Base-by-base conservation (phyloP, 2,797 vertebrate genomes). In the Anisognathus igniventris region DNA sequence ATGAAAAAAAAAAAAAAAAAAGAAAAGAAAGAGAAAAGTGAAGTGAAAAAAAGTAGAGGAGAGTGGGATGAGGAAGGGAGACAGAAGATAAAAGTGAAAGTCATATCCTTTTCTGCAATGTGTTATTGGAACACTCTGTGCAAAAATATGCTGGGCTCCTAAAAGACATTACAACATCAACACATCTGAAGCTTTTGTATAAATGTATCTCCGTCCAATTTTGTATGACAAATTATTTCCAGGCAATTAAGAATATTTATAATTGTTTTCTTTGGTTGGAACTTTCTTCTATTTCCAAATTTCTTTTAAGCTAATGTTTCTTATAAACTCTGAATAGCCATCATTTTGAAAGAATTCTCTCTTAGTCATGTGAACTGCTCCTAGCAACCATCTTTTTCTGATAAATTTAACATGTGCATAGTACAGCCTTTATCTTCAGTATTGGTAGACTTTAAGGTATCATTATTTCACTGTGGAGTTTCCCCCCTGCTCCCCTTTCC, bases 241-340 rank as follows among this genome's bases (percentile, higher is more conserved):
- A 97, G 91, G 89, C 93, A 97, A 97, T 98, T 98, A 97, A 88
- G 90, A 96, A 96, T 96, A 96, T 95, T 97, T 96, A 93, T 95
- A 96, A 97, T 96, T 97, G 93, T 96, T 97, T 97, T 97, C 79
- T 95, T 95, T 97, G 80, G 86, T 95, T 93, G 74, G 53, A 95
- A 93, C 89, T 96, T 96, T 89, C 90, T 97, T 96, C 90, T 92
- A 88, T 89, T 97, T 96, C 92, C 87, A 96, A 86, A 90, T 96
- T 96, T 97, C 87, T 86, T 73, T 94, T 92, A 94, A 97, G 64
- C 50, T 94, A 96, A 86, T 94, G 60, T 96, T 97, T 97, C 88
- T 80, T 96, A 90, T 95, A 96, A 97, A 94, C 44, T 35, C 77
- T 61, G 57, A 79, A 79, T 50, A 95, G 51, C 78, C 28, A 6